Conservation (phyloP, 2,888 invertebrate genomes). For the Dolichopus griseipennis region DNA sequence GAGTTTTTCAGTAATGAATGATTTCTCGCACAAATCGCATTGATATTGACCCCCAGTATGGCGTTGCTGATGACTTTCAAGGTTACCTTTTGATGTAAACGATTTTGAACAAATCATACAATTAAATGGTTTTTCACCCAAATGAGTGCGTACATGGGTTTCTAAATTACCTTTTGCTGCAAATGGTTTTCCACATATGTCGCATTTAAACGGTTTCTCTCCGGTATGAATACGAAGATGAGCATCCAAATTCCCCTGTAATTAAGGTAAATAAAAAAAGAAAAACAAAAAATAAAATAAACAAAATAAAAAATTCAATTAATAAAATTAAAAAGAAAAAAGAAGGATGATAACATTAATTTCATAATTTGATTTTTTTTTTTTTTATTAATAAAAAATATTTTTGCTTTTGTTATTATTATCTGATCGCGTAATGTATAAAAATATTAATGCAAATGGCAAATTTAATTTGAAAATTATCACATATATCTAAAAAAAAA, state of each 20-base stretch:
- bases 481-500: too few species aligned
- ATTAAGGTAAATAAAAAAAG: neutral
- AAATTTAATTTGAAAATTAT: too few species aligned
- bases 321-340: neutral
- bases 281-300: neutral
- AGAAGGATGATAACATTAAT: neutral
- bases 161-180: conserved; percentile 4
- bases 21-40: conserved; percentile 6
- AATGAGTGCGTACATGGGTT: conserved; percentile 2
- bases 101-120: conserved; percentile 5
- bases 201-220: conserved; percentile 8
- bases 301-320: neutral
- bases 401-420: too few species aligned
- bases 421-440: too few species aligned
- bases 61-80: conserved; percentile 4
- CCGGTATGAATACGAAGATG: conserved; percentile 7
- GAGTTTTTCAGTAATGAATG: conserved; percentile 1
- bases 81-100: conserved; percentile 6
- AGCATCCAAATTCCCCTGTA: neutral
- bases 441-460: too few species aligned
- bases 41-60: conserved; percentile 1
- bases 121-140: conserved; percentile 8
- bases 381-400: neutral
- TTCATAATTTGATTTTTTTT: neutral
- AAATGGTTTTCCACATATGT: conserved; percentile 9